A percentile compares a stretch with the other conserved stretches of the same genome.
Evolutionary conservation across 2,113 vertebrate genomes (phyloP).

Genomic region (Theristicus caerulescens): DNA sequence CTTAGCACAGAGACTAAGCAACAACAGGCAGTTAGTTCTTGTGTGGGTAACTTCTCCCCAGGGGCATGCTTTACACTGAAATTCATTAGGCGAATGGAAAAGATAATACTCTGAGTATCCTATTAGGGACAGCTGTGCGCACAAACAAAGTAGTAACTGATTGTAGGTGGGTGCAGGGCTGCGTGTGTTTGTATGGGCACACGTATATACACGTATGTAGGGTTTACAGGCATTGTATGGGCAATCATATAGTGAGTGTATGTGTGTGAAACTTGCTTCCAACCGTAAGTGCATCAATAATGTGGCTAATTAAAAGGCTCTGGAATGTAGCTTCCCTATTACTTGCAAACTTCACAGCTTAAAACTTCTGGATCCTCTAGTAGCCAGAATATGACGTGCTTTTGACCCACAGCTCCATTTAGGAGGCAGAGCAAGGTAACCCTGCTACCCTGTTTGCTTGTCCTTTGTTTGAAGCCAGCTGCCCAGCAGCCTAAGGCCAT

Average conservation of each 20-base stretch:
- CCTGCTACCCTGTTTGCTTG: background rate
- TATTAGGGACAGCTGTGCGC: constrained; percentile 11
- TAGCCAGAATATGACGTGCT: background rate
- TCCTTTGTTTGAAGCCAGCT: background rate
- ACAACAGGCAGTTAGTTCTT: background rate
- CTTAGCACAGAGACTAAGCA: background rate
- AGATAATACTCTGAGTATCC: background rate
- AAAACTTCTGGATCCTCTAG: background rate
- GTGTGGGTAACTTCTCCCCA: background rate
- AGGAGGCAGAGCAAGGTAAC: background rate
- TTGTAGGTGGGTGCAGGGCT: background rate
- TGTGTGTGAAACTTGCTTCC: background rate
- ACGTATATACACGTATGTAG: fast-evolving
- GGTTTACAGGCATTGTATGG: background rate
- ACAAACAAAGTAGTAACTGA: background rate
- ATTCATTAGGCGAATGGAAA: constrained; percentile 5
- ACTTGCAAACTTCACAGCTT: background rate
- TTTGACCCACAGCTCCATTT: background rate
- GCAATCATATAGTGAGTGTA: background rate
- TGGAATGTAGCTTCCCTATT: background rate
- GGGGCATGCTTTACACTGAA: background rate
- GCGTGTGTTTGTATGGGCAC: background rate
- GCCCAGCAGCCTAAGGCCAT: background rate
- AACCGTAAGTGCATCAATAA: background rate
- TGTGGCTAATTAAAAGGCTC: background rate